These are phyloP conservation scores for Scaptomyza pallida DNA, from an alignment of 1,140 invertebrate genomes.

Conservation along the genomic window DNA sequence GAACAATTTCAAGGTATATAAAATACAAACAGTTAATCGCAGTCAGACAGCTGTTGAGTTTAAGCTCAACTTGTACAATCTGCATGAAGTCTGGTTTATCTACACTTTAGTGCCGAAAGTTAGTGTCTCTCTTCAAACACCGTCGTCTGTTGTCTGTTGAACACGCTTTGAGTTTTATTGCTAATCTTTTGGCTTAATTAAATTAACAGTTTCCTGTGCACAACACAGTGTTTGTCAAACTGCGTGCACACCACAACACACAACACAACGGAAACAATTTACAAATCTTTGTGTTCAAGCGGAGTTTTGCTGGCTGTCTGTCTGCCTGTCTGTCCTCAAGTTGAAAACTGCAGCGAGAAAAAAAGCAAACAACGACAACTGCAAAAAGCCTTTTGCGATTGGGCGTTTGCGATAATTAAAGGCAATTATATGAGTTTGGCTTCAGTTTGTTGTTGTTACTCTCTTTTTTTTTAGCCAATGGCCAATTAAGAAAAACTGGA, in stretches of 20 bases:
- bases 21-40: conserved; percentile 2
- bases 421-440: conserved; percentile 75
- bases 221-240: conserved; percentile 35
- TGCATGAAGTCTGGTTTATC: not conserved
- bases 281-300: conserved; percentile 60
- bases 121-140: not conserved
- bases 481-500: conserved; percentile 77
- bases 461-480: conserved; percentile 57
- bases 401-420: conserved; percentile 81
- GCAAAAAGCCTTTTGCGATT: conserved; percentile 54
- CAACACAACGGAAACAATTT: conserved; percentile 79
- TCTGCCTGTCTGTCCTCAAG: too few relatives aligned
- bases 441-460: conserved; percentile 53
- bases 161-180: conserved; percentile 43
- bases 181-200: conserved; percentile 74
- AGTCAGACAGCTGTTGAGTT: conserved; percentile 25
- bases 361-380: conserved; percentile 23
- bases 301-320: conserved; percentile 8
- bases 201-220: conserved; percentile 74
- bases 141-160: conserved; percentile 4
- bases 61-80: conserved; percentile 11
- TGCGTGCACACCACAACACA: conserved; percentile 7
- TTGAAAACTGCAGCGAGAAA: conserved; percentile 33
- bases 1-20: conserved; percentile 51
- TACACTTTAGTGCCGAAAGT: conserved; percentile 12